Percentiles rank a stretch among this genome's conserved stretches.
Conservation (phyloP, 2,797 vertebrate species). For the Argya squamiceps region DNA sequence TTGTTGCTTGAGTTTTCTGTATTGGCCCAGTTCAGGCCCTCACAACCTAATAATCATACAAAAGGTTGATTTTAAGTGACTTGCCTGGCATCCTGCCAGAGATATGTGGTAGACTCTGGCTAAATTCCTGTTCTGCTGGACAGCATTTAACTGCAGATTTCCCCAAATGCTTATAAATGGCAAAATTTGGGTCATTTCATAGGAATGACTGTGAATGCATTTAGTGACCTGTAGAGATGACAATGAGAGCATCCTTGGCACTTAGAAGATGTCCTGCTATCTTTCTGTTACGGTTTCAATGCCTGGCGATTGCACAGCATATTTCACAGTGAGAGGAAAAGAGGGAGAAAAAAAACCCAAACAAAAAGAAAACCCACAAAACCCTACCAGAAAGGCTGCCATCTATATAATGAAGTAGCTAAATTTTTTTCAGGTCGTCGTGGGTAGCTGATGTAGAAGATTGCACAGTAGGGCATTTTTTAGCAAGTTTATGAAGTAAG, state of each 20-base stretch:
- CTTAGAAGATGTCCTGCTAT: background rate
- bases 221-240: conserved; percentile 26
- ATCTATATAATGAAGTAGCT: background rate
- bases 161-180: background rate
- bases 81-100: background rate
- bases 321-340: background rate
- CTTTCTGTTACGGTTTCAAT: background rate
- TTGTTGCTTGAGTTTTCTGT: background rate
- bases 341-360: too few species aligned
- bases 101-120: background rate
- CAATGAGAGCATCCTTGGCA: background rate
- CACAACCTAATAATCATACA: background rate
- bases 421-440: background rate
- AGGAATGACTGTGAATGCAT: background rate
- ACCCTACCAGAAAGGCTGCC: background rate
- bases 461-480: background rate
- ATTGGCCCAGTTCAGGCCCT: background rate
- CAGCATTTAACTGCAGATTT: conserved; percentile 4
- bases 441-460: background rate
- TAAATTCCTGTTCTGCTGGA: background rate
- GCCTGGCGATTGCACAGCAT: background rate
- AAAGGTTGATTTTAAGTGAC: background rate
- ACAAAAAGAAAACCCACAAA: background rate
- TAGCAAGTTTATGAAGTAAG: background rate
- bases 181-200: background rate